Evolutionary conservation across 2,888 invertebrate genomes (phyloP).

Genomic region (Acronicta psi): DNA sequence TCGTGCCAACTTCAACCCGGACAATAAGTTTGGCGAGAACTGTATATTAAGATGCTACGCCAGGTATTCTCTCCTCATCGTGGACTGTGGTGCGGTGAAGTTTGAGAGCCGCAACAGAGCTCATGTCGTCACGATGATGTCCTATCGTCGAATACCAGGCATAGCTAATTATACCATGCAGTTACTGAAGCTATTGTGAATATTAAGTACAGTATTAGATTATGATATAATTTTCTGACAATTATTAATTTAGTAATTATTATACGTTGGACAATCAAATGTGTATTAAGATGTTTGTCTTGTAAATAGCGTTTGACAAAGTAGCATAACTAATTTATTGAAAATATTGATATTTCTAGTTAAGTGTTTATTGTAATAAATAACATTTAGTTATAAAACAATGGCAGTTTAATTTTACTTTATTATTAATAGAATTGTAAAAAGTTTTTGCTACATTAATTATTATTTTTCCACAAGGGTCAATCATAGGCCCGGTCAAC

Average conservation of each 20-base stretch:
- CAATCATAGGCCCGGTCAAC: not conserved
- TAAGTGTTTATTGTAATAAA: conserved; percentile 27
- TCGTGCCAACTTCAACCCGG: too few relatives aligned
- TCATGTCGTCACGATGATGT: too few relatives aligned
- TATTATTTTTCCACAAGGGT: not conserved
- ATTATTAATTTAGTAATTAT: not conserved
- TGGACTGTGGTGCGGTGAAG: too few relatives aligned
- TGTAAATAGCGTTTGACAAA: conserved; percentile 35
- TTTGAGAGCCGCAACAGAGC: too few relatives aligned
- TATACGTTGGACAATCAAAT: conserved; percentile 2
- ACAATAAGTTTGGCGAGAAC: too few relatives aligned
- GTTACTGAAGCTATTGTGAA: too few relatives aligned
- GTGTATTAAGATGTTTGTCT: conserved; percentile 10
- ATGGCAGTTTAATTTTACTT: not conserved
- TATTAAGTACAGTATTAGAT: conserved; percentile 24
- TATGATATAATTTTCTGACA: not conserved
- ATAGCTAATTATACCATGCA: too few relatives aligned
- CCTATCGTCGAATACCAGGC: too few relatives aligned
- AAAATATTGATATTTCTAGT: conserved; percentile 26
- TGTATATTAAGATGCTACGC: too few relatives aligned
- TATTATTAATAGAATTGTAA: not conserved
- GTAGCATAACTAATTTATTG: conserved; percentile 40
- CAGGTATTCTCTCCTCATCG: too few relatives aligned
- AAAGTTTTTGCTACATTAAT: too few relatives aligned
- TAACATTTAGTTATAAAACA: not conserved